Conservation (phyloP, 2,113 vertebrate genomes). For the Neotoma lepida region DNA sequence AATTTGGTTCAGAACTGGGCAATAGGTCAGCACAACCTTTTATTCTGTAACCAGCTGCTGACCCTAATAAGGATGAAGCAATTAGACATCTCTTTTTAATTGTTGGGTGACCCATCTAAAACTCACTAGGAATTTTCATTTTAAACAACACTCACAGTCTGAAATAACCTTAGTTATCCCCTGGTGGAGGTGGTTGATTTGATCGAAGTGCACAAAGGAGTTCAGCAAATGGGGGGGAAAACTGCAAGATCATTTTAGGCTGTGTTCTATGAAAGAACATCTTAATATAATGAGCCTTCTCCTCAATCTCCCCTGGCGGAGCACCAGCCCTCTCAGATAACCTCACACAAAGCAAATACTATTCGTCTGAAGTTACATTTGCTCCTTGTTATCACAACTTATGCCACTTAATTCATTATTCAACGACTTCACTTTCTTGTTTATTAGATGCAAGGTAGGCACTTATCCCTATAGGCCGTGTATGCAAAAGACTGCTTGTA, state of each 20-base stretch:
- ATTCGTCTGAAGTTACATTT: slow-evolving; percentile 91
- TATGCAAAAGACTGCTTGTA: slow-evolving; percentile 92
- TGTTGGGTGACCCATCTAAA: slow-evolving; percentile 89
- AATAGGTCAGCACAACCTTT: slow-evolving; percentile 84
- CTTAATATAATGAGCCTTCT: slow-evolving; percentile 88
- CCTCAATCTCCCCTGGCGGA: slow-evolving; percentile 82
- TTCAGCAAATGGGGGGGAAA: slow-evolving; percentile 77
- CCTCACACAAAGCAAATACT: slow-evolving; percentile 89
- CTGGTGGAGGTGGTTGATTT: slow-evolving; percentile 82
- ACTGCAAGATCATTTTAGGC: slow-evolving; percentile 86
- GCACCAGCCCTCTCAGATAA: slow-evolving; percentile 87
- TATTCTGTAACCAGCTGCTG: slow-evolving; percentile 93
- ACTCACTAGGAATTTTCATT: slow-evolving; percentile 88
- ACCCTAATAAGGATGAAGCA: slow-evolving; percentile 95
- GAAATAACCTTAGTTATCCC: slow-evolving; percentile 82
- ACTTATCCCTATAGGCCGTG: slow-evolving; percentile 89
- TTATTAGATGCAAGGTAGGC: slow-evolving; percentile 91
- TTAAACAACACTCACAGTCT: slow-evolving; percentile 83
- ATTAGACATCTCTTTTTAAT: slow-evolving; percentile 97
- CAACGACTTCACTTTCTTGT: slow-evolving; percentile 90
- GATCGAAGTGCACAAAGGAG: slow-evolving; percentile 85
- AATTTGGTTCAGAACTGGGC: slow-evolving; percentile 94
- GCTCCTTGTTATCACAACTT: slow-evolving; percentile 90
- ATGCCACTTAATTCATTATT: slow-evolving; percentile 91
- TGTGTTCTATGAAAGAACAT: slow-evolving; percentile 86